Evolutionary conservation across 2,797 vertebrate genomes (phyloP).

Genomic region (Coreius guichenoti): DNA sequence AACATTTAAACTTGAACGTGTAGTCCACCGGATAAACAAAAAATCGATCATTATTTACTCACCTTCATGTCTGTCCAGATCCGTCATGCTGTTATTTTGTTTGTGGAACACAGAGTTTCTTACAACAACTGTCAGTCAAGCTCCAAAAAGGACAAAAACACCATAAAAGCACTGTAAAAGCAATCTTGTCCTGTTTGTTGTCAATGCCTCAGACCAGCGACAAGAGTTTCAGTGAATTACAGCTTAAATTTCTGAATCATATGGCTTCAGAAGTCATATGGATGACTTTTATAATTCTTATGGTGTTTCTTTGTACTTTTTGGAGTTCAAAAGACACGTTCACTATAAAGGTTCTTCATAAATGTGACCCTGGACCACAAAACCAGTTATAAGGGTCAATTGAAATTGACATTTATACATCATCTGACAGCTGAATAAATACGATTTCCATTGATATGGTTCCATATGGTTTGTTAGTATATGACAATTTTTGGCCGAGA

Average conservation of each 20-base stretch:
- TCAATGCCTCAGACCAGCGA: not conserved
- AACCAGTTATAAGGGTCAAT: no score
- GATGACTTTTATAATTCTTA: not conserved
- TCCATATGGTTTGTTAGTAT: no score
- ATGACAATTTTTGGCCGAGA: no score
- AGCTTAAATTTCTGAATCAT: not conserved
- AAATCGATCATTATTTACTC: conserved; percentile 8
- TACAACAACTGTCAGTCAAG: not conserved
- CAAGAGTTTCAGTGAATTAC: not conserved
- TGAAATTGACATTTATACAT: no score
- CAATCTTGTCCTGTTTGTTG: not conserved
- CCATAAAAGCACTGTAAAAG: not conserved
- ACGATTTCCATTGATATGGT: no score
- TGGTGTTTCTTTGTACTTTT: not conserved
- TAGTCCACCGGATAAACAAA: not conserved
- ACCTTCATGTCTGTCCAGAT: conserved; percentile 26
- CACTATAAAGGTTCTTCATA: not conserved
- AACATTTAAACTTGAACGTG: not conserved
- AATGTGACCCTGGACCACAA: no score
- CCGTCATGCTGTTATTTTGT: not conserved
- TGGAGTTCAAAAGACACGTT: not conserved
- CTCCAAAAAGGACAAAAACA: conserved; percentile 3
- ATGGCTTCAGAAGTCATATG: not conserved
- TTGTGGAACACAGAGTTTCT: not conserved
- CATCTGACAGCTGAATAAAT: no score